Percentiles rank a stretch among this genome's conserved stretches.
Evolutionary conservation across 1,140 invertebrate species (phyloP).

Genomic region (Aphis craccivora): DNA sequence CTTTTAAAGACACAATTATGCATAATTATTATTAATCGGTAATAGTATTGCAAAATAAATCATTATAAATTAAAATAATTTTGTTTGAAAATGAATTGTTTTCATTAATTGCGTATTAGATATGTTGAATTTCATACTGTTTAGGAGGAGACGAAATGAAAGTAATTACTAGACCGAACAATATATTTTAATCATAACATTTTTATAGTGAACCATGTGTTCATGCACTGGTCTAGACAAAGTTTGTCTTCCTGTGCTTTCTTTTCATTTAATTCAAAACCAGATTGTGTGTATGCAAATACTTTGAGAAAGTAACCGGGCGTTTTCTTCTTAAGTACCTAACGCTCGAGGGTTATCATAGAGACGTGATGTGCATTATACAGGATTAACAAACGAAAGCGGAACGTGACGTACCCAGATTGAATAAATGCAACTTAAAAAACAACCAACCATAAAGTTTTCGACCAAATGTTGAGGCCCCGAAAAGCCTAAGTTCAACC

Average conservation of each 20-base stretch:
- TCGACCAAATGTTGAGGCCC: conserved; percentile 17
- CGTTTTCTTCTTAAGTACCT: conserved; percentile 43
- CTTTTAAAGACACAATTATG: neutral
- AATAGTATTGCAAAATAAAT: neutral
- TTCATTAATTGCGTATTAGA: neutral
- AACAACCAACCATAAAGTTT: conserved; percentile 49
- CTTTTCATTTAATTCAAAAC: conserved; percentile 12
- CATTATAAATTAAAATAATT: neutral
- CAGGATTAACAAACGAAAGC: conserved; percentile 47
- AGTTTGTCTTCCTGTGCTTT: neutral
- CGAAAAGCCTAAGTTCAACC: conserved; percentile 18
- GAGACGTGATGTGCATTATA: conserved; percentile 45
- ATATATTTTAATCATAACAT: neutral
- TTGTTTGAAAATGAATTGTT: neutral
- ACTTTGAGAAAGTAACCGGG: conserved; percentile 51
- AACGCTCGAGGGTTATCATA: conserved; percentile 14
- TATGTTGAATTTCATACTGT: neutral
- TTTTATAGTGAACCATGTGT: neutral
- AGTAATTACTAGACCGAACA: neutral
- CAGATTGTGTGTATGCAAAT: conserved; percentile 38
- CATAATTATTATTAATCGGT: neutral
- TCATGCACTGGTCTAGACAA: neutral
- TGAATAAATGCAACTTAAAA: conserved; percentile 56
- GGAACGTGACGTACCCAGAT: conserved; percentile 41
- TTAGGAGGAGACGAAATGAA: neutral